Evolutionary conservation across 2,888 invertebrate genomes (phyloP), one percentile per base, ranked within the genome.

Genomic region (Hemaris fuciformis): DNA sequence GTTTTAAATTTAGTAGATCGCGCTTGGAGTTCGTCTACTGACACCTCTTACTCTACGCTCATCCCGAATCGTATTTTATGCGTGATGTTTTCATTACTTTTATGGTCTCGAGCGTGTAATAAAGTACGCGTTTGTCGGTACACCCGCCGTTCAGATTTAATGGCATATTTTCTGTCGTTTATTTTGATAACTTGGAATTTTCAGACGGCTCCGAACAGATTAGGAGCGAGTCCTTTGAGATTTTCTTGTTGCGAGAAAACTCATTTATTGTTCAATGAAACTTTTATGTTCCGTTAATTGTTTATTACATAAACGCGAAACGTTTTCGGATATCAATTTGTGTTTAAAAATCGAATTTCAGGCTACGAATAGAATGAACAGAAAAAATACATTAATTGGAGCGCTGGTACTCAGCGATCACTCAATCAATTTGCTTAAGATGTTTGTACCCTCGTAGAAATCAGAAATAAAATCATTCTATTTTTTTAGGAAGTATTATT

Each of bases 141-240:
- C 48, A 27, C 18, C 27, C 48, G 23, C 18, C 27, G 27, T 27
- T 23, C 10, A 27, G 15, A 53, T 53, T 53, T 53, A 53, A 53
- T 53, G 48, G 15, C 27, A 53, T 53, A 53, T 53, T 27, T 53
- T 53, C 48, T 15, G 48, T 53, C 48, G 48, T 53, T 53, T 53
- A 53, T 53, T 53, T 53, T 53, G 48, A 53, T 53, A 53, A 53
- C 48, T 53, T 27, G 48, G 38, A 53, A 27, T 53, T 53, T 46
- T 53, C 27, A 53, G 48, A 53, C 48, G 48, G 25, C 48, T 27
- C 27, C 27, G 27, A 53, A 27, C 48, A 48, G 48, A 53, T 53
- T 53, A 53, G 27, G 8, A 23, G 27, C 8, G 27, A 15, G 15
- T 53, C 48, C 27, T 53, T 2, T 18, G 48, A 27, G 48, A 7